These are phyloP conservation scores for Platerodrilus igneus DNA, from an alignment of 2,888 invertebrate species.

Conservation along the genomic window DNA sequence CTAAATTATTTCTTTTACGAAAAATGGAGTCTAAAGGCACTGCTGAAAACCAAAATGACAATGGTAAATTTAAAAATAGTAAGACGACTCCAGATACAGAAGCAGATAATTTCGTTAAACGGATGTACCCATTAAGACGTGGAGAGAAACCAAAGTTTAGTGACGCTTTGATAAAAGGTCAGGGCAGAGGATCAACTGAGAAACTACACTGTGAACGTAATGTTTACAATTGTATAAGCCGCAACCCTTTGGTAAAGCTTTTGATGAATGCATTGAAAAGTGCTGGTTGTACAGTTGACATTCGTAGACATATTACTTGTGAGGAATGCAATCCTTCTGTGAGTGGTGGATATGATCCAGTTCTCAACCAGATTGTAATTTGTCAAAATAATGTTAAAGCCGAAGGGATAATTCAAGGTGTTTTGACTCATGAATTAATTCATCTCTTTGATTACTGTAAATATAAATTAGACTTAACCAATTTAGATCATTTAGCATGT, in stretches of 20 bases:
- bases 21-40: too few species aligned
- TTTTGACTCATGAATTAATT: constrained; percentile 87
- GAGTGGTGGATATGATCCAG: constrained; percentile 87
- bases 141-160: constrained; percentile 59
- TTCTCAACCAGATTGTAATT: constrained; percentile 81
- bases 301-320: constrained; percentile 85
- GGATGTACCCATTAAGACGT: constrained; percentile 79
- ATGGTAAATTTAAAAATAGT: too few species aligned
- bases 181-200: constrained; percentile 65
- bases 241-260: constrained; percentile 75
- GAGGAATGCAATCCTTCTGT: constrained; percentile 82
- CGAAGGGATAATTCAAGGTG: constrained; percentile 69
- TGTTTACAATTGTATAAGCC: constrained; percentile 69
- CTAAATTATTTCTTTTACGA: too few species aligned
- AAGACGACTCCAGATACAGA: too few species aligned
- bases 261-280: constrained; percentile 80
- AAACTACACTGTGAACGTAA: constrained; percentile 77
- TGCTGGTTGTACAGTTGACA: constrained; percentile 76
- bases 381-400: constrained; percentile 79
- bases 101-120: too few species aligned
- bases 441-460: constrained; percentile 96
- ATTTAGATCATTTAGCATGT: constrained; percentile 89
- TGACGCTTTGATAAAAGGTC: constrained; percentile 57
- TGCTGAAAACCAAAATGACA: too few species aligned
- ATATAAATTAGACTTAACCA: constrained; percentile 81